A percentile compares a stretch with the other conserved stretches of the same genome.
phyloP scores from a whole-genome alignment of 2,888 invertebrate species.

The Drosophila acutilabella region DNA sequence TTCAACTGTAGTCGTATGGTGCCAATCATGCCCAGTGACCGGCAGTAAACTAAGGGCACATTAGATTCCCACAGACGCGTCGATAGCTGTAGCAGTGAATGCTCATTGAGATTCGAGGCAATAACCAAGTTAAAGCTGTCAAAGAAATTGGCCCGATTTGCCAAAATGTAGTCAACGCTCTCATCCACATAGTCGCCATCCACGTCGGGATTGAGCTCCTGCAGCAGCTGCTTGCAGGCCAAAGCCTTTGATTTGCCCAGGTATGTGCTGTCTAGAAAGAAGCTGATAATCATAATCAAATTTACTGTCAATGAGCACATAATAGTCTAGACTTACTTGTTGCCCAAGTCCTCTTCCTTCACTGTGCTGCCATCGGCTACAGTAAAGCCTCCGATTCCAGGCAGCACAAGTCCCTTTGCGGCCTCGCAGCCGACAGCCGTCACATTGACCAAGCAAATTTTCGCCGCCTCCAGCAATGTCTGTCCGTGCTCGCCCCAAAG shows the following conservation, averaged over 20 bases:
- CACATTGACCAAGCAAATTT: slow-evolving; percentile 97
- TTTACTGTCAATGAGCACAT: not conserved
- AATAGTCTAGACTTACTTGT: slow-evolving; percentile 88
- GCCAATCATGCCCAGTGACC: slow-evolving; percentile 96
- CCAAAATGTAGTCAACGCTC: slow-evolving; percentile 92
- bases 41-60: slow-evolving; percentile 94
- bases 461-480: slow-evolving; percentile 92
- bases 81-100: slow-evolving; percentile 89
- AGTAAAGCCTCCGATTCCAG: slow-evolving; percentile 96
- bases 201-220: slow-evolving; percentile 97
- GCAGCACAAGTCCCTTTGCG: slow-evolving; percentile 96
- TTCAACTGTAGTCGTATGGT: slow-evolving; percentile 94
- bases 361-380: slow-evolving; percentile 94
- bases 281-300: slow-evolving; percentile 87
- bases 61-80: slow-evolving; percentile 93
- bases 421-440: slow-evolving; percentile 97
- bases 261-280: slow-evolving; percentile 94
- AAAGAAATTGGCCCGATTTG: slow-evolving; percentile 95
- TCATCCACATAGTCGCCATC: slow-evolving; percentile 97
- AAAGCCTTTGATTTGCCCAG: slow-evolving; percentile 94
- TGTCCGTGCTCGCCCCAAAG: slow-evolving; percentile 99
- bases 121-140: slow-evolving; percentile 93
- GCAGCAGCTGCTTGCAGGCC: slow-evolving; percentile 91
- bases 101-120: slow-evolving; percentile 83
- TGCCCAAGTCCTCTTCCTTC: slow-evolving; percentile 95